phyloP scores from a whole-genome alignment of 2,888 invertebrate species.

The Andricus curvator region DNA sequence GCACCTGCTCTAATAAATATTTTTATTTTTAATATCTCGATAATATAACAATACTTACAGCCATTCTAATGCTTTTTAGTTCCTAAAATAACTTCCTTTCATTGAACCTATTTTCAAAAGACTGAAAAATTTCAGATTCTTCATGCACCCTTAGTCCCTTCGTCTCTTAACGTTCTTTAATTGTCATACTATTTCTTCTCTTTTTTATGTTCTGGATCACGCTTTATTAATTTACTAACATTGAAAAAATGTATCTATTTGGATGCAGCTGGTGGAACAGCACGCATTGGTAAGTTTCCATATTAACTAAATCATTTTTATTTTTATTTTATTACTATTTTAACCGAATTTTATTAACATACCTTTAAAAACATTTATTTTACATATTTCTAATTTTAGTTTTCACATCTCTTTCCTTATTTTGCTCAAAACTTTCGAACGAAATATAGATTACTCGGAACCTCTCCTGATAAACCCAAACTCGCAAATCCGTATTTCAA shows the following conservation, averaged over 20 bases:
- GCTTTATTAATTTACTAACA: constrained; percentile 66
- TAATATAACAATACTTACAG: background rate
- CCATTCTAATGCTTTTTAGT: background rate
- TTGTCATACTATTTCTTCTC: constrained; percentile 28
- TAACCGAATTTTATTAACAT: background rate
- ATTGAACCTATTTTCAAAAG: background rate
- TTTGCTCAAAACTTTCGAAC: background rate
- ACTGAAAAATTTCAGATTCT: background rate
- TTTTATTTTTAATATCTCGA: background rate
- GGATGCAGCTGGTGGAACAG: constrained; percentile 73
- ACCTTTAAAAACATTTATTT: background rate
- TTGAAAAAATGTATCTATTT: constrained; percentile 73
- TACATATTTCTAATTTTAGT: background rate
- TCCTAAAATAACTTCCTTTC: background rate
- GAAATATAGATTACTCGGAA: background rate
- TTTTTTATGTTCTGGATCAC: constrained; percentile 50
- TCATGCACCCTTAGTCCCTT: background rate
- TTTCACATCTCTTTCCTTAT: background rate
- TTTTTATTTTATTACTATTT: background rate
- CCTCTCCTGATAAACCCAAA: background rate
- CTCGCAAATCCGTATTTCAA: background rate
- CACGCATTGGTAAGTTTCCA: constrained; percentile 78
- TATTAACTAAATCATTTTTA: background rate
- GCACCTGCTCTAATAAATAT: background rate
- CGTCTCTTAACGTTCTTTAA: background rate